Evolutionary conservation across 2,888 invertebrate species (phyloP).

Genomic region (Idaea straminata): DNA sequence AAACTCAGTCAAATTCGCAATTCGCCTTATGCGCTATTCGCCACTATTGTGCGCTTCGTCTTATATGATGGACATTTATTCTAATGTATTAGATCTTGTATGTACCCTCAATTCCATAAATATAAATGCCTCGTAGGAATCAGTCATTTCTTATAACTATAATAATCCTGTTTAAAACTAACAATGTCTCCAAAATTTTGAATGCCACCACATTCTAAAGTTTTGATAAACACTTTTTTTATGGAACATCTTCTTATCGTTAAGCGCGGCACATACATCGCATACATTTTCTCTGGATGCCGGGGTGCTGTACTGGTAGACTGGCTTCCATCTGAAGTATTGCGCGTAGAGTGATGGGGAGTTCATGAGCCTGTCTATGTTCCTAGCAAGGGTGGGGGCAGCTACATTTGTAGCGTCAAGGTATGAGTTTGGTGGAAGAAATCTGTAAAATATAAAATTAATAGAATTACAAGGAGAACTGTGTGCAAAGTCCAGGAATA

Average conservation of each 20-base stretch:
- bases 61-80: too few species aligned
- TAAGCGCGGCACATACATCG: constrained; percentile 51
- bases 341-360: constrained; percentile 43
- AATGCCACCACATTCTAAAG: constrained; percentile 61
- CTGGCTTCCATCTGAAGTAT: constrained; percentile 55
- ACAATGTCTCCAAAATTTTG: constrained; percentile 13
- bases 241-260: constrained; percentile 37
- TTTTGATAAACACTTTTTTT: constrained; percentile 37
- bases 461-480: too few species aligned
- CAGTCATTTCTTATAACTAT: too few species aligned
- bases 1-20: too few species aligned
- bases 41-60: too few species aligned
- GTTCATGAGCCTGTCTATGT: constrained; percentile 45
- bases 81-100: too few species aligned
- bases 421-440: constrained; percentile 65
- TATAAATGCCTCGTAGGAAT: too few species aligned
- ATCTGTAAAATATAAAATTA: constrained; percentile 42
- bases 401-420: constrained; percentile 44
- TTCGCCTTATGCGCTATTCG: too few species aligned
- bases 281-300: constrained; percentile 47
- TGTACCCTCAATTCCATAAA: too few species aligned
- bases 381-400: constrained; percentile 41
- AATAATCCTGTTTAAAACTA: background rate
- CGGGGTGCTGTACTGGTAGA: constrained; percentile 47
- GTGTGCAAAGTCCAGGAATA: too few species aligned